These are phyloP conservation scores for Helicolenus hilgendorfi DNA, from an alignment of 2,797 vertebrate species.

Conservation along the genomic window DNA sequence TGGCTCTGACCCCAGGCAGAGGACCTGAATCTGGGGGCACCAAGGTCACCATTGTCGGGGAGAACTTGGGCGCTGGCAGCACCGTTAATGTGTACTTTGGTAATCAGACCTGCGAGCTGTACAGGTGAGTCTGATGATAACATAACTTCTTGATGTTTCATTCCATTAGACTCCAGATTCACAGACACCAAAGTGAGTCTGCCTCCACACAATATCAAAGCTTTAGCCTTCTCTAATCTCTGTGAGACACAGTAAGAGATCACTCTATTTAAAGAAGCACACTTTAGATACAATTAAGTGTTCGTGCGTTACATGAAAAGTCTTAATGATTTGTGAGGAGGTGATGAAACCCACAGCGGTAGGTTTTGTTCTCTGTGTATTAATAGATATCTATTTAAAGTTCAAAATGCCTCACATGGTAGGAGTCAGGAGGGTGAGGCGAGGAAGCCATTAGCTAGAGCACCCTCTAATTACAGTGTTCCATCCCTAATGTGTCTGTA, in stretches of 20 bases:
- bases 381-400: slow-evolving; percentile 85
- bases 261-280: slow-evolving; percentile 41
- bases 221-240: slow-evolving; percentile 6
- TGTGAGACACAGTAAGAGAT: slow-evolving; percentile 10
- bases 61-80: slow-evolving; percentile 94
- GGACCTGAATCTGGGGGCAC: slow-evolving; percentile 97
- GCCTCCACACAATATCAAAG: slow-evolving; percentile 12
- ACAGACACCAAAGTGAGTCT: not conserved
- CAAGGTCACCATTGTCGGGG: slow-evolving; percentile 95
- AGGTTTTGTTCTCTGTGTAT: slow-evolving; percentile 70
- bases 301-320: slow-evolving; percentile 35
- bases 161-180: slow-evolving; percentile 6
- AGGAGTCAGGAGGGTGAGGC: slow-evolving; percentile 71
- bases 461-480: slow-evolving; percentile 90
- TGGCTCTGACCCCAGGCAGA: slow-evolving; percentile 92
- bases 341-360: slow-evolving; percentile 44
- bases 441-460: slow-evolving; percentile 75
- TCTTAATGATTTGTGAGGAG: slow-evolving; percentile 36
- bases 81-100: slow-evolving; percentile 92
- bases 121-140: slow-evolving; percentile 89
- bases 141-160: not conserved
- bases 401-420: slow-evolving; percentile 67
- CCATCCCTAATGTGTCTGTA: slow-evolving; percentile 86
- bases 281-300: slow-evolving; percentile 46
- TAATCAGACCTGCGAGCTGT: slow-evolving; percentile 96